Evolutionary conservation across 2,113 vertebrate species (phyloP), one percentile per base, ranked within the genome.

Genomic region (Aspidoscelis tigris): DNA sequence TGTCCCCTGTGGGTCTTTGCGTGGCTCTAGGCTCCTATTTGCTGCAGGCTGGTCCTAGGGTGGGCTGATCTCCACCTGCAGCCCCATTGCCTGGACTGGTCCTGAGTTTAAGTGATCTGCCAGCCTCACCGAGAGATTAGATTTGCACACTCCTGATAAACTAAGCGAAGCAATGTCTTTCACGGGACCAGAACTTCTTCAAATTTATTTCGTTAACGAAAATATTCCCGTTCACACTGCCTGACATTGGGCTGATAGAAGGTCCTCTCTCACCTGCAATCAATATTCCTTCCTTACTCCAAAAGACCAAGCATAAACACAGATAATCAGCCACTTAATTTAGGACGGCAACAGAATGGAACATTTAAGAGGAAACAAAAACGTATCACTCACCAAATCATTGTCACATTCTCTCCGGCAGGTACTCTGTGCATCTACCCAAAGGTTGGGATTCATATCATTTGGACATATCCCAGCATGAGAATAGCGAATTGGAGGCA

Each of bases 351-450:
- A 73, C 66, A n/a, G 8, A 47, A 20, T 7, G 20, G 11, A 55
- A 77, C 22, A 14, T 10, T 61, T 22, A 53, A 85, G 69, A 74
- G 83, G 58, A 74, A 74, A 85, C 11, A 86, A 82, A 26, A 0
- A 75, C 0, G 69, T 84, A 86, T 83, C 91, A 95, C 97, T 97
- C 95, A 99, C 99, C 98, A 97, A 96, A 79, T 99, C 99, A 0
- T 96, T 94, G 41, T 97, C 95, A 77, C 99, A 99, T 89, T 99
- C 98, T 16, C 98, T 92, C 76, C 95, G 97, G 92, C 99, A 99
- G 90, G 98, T 99, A 93, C 99, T 99, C 97, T 99, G 99, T 0
- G 99, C 99, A 0, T 99, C 99, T 78, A 99, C 99, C 99, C 99
- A 99, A 88, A 99, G 96, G 95, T 99, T 99, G 82, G 98, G 98